A percentile compares a stretch with the other conserved stretches of the same genome.
These are phyloP conservation scores for Oxygymnocypris stewartii DNA, from an alignment of 2,113 vertebrate genomes.

Conservation along the genomic window DNA sequence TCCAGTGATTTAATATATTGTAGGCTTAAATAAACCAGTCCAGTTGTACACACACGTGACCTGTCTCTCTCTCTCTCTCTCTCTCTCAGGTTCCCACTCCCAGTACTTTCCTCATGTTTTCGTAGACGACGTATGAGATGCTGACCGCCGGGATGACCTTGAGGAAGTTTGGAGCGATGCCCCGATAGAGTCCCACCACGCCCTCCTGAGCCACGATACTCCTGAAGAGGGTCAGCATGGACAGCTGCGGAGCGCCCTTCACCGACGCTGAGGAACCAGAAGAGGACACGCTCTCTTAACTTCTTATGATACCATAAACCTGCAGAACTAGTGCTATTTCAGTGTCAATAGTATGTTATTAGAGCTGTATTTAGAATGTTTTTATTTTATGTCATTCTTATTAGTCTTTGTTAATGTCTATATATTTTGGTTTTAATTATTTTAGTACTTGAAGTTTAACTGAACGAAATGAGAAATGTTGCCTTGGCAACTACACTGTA, in stretches of 20 bases:
- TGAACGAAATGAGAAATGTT: too few relatives aligned
- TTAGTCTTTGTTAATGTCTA: too few relatives aligned
- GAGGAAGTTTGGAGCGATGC: conserved; percentile 82
- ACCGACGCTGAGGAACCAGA: conserved; percentile 66
- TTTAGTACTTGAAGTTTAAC: too few relatives aligned
- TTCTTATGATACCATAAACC: background rate
- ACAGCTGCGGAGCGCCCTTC: conserved; percentile 73
- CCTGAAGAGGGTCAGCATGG: conserved; percentile 75
- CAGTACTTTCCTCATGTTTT: conserved; percentile 80
- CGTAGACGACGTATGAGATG: conserved; percentile 87
- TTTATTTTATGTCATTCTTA: too few relatives aligned
- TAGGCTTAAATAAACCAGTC: background rate
- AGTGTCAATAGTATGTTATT: background rate
- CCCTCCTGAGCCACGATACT: conserved; percentile 79
- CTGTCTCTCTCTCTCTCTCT: background rate
- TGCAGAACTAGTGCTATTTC: background rate
- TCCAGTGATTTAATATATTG: background rate
- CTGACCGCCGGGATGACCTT: conserved; percentile 89
- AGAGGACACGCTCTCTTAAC: background rate
- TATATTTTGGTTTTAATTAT: too few relatives aligned
- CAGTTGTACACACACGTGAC: background rate
- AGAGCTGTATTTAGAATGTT: too few relatives aligned
- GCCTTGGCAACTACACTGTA: too few relatives aligned
- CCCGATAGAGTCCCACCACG: conserved; percentile 78
- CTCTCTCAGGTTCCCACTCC: conserved; percentile 66